Conservation (phyloP, 2,113 vertebrate species). For the Pedetes capensis region DNA sequence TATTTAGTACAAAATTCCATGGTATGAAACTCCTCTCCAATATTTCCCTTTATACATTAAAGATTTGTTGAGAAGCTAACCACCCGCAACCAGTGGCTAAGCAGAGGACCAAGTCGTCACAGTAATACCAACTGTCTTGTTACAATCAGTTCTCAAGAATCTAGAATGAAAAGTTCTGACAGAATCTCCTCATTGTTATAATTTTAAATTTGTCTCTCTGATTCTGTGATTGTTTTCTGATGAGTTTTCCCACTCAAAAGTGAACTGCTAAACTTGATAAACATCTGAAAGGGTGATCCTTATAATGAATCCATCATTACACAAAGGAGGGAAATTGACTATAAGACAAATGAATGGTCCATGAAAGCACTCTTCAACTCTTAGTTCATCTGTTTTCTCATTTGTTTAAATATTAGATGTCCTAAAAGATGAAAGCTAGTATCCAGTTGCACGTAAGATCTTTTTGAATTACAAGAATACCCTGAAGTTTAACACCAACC, state of each 20-base stretch:
- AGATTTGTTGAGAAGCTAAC: background rate
- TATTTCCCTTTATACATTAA: background rate
- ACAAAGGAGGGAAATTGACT: background rate
- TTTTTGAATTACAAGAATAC: background rate
- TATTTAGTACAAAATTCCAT: background rate
- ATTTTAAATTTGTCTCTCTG: background rate
- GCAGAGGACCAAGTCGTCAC: background rate
- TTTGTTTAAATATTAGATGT: background rate
- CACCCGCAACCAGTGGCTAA: background rate
- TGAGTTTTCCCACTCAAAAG: background rate
- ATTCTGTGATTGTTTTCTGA: background rate
- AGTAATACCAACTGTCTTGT: background rate
- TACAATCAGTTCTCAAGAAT: background rate
- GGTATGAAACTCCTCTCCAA: background rate
- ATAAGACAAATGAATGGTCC: background rate
- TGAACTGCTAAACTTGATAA: background rate
- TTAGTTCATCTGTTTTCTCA: background rate
- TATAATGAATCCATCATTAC: rapidly evolving
- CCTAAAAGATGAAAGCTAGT: background rate
- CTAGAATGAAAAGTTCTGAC: background rate
- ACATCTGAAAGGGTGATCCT: background rate
- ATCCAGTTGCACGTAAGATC: background rate
- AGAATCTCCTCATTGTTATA: background rate
- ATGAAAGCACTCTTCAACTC: background rate
- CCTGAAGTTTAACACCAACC: rapidly evolving